phyloP scores from a whole-genome alignment of 2,888 invertebrate species.

The Aelia acuminata region DNA sequence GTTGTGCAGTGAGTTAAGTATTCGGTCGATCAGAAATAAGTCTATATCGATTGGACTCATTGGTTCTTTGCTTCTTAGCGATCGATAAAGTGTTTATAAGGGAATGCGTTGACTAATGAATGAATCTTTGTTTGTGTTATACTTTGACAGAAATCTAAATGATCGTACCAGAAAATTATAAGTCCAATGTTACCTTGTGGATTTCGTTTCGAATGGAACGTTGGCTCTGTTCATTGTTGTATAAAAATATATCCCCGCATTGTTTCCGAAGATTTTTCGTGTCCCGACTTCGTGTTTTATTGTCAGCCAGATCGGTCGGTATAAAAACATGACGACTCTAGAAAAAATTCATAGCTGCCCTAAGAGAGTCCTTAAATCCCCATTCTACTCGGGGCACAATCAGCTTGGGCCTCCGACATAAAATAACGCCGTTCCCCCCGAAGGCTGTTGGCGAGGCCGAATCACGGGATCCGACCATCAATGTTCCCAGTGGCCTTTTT shows the following conservation, averaged over 20 bases:
- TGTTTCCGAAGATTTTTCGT: background rate
- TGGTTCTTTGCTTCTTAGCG: too few relatives aligned
- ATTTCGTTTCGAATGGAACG: background rate
- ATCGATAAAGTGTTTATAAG: too few relatives aligned
- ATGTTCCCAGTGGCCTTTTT: conserved; percentile 9
- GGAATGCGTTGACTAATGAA: too few relatives aligned
- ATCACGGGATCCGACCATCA: conserved; percentile 32
- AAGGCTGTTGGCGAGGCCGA: background rate
- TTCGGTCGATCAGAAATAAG: too few relatives aligned
- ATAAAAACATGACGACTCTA: background rate
- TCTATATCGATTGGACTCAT: too few relatives aligned
- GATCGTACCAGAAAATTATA: background rate
- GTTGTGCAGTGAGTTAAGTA: too few relatives aligned
- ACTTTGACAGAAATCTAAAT: background rate
- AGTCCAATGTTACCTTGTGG: background rate
- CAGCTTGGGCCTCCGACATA: background rate
- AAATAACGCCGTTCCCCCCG: background rate
- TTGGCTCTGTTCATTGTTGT: background rate
- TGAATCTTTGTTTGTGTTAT: too few relatives aligned
- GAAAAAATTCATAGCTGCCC: conserved; percentile 7
- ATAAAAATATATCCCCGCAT: background rate
- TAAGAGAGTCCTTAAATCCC: background rate
- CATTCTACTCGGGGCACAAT: background rate
- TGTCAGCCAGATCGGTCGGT: background rate
- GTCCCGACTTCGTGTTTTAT: background rate